Evolutionary conservation across 2,797 vertebrate genomes (phyloP), one percentile per base, ranked within the genome.

Genomic region (Acanthurus leucopareius): DNA sequence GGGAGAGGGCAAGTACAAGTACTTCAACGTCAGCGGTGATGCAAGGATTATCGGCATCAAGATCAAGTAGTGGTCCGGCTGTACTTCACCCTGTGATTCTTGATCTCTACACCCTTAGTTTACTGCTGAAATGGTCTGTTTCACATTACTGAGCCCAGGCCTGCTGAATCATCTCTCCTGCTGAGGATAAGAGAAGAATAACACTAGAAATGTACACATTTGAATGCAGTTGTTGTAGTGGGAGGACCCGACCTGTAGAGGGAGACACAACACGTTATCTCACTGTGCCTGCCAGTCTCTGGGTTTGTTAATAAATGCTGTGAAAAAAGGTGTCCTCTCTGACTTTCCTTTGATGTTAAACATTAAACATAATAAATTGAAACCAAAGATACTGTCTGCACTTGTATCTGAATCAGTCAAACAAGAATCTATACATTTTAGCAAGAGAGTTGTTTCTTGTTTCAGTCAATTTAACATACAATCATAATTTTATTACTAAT

Each of bases 1-100:
- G 10, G 95, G 94, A 1, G 95, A 96, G 2, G 83, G 92, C 68
- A 91, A 91, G 69, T 96, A 95, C 90, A 86, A 89, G 7, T 87
- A 84, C 86, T 87, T 96, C 1, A 38, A 88, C 0, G 77, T 94
- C 49, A 40, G 5, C 4, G 94, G 94, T 0, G 83, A 90, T 0
- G 94, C 90, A 0, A 92, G 54, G 82, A 61, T 94, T 69, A 1
- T 84, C 1, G 78, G 89, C 65, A 32, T 96, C 19, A 95, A 95
- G 89, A 75, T 95, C 44, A 92, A 94, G 47, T 96, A 93, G 77
- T 84, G 3, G 49, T 7, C 32, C 6, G 52, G 17, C 20, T 32
- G 44, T 2, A 32, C 42, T 19, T 9, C 14, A 68, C 54, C 40
- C 7, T 40, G 1, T 47, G 35, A 67, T 28, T n/a, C 44, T 47